Evolutionary conservation across 2,888 invertebrate genomes (phyloP), one percentile per base, ranked within the genome.

Genomic region (Andrena marginata): DNA sequence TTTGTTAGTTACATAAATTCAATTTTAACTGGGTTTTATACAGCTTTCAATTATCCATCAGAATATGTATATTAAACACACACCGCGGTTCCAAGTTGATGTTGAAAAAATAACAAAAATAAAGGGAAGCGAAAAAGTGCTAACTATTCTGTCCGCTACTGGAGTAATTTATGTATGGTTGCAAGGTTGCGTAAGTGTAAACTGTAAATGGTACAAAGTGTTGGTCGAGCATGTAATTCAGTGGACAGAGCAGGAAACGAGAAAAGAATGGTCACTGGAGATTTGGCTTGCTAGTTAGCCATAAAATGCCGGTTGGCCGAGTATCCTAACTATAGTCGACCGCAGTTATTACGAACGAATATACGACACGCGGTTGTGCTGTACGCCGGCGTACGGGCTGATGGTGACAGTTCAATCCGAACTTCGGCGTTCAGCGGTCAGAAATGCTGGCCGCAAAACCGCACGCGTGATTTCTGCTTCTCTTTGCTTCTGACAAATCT

Each of bases 351-450:
- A 92, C 90, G 89, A 91, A 92, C 90, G 90, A 93, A 92, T 90
- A 87, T 89, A 89, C 89, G 90, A 90, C 90, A 88, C 89, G 90
- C 86, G 91, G 89, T 89, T 79, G 89, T 84, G 83, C 75, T 77
- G 79, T 63, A 65, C 69, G 85, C 80, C 71, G 85, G 80, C 76
- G 83, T 90, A 90, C 86, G 90, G 88, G 91, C 93, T 94, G 94
- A 94, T 91, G 92, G 92, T 94, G 94, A 94, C 94, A 94, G 94
- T 94, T 93, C 94, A 94, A 94, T 94, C 93, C 93, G 92, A 93
- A 94, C 90, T 93, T 94, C 90, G 91, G 93, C 92, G 92, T 93
- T 93, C 90, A 91, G 93, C 86, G 94, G 93, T 93, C 89, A 92
- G 92, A 91, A 93, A 93, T 93, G 91, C 91, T 90, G 85, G 83